Evolutionary conservation across 2,797 vertebrate species (phyloP).

Genomic region (Etheostoma nigrum): DNA sequence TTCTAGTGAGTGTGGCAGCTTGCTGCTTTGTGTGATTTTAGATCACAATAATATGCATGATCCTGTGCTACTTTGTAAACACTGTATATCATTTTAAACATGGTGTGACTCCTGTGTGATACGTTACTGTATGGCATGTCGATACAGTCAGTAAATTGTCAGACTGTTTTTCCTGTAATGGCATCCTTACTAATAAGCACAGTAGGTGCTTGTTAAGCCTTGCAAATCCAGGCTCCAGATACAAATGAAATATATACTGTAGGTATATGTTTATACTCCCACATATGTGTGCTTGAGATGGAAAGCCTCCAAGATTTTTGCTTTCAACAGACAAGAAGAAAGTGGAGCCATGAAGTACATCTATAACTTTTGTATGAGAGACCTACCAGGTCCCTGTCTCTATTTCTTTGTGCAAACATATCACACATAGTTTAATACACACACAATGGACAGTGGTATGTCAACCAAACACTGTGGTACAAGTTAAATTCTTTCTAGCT

Average conservation of each 20-base stretch:
- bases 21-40: slow-evolving; percentile 50
- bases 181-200: slow-evolving; percentile 13
- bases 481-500: slow-evolving; percentile 39
- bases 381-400: slow-evolving; percentile 17
- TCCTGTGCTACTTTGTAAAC: slow-evolving; percentile 54
- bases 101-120: slow-evolving; percentile 47
- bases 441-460: slow-evolving; percentile 17
- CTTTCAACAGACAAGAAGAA: slow-evolving; percentile 11
- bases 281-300: background rate
- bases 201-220: slow-evolving; percentile 15
- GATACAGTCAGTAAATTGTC: slow-evolving; percentile 13
- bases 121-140: slow-evolving; percentile 7
- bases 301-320: background rate
- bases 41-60: slow-evolving; percentile 57
- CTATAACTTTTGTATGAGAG: slow-evolving; percentile 1
- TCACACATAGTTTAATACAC: slow-evolving; percentile 16
- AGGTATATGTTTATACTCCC: background rate
- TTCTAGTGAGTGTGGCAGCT: slow-evolving; percentile 36
- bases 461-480: slow-evolving; percentile 42
- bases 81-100: slow-evolving; percentile 55
- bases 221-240: slow-evolving; percentile 23
- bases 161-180: slow-evolving; percentile 22
- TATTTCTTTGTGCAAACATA: background rate
- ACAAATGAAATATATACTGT: background rate
- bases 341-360: slow-evolving; percentile 9